Evolutionary conservation across 2,888 invertebrate species (phyloP), one percentile per base, ranked within the genome.

Genomic region (Eristalis arbustorum): DNA sequence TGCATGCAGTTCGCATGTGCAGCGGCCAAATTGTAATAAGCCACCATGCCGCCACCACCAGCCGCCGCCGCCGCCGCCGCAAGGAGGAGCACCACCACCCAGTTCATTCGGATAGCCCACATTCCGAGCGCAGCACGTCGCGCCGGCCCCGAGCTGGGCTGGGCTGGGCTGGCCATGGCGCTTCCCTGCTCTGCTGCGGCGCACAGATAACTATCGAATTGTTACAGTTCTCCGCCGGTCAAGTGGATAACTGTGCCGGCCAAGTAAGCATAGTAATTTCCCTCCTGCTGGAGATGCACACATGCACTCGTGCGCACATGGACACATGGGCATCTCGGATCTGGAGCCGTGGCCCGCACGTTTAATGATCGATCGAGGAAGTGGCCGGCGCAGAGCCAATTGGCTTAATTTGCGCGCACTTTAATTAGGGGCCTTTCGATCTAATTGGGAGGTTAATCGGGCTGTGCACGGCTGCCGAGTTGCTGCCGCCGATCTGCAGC

Each of bases 351-450:
- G 59, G 13, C 59, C 18, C 49, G 49, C 49, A 61, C 61, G 66
- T 78, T 80, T 64, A 73, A 84, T 84, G 84, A 84, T 84, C 80
- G 84, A 84, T 84, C 81, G 84, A 84, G 81, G 80, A 84, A 84
- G 73, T 80, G 22, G 25, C 66, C 42, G 31, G 63, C 63, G 57
- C 75, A 49, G 40, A 76, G 76, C 40, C 80, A 84, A 84, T 84
- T 84, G 80, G 72, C 68, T 84, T 84, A 81, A 84, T 84, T 84
- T 63, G 84, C 72, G 63, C 82, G 80, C 67, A 72, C 71, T 73
- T 84, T 76, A 81, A 80, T 80, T 77, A 81, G 76, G 72, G 84
- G 76, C 62, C 66, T 76, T 59, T 68, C 76, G 72, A 73, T 80
- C 84, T 81, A 84, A 84, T 80, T 84, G 76, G 80, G 72, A 84